These are phyloP conservation scores for Dryomyza anilis DNA, from an alignment of 2,888 invertebrate genomes.

Conservation along the genomic window DNA sequence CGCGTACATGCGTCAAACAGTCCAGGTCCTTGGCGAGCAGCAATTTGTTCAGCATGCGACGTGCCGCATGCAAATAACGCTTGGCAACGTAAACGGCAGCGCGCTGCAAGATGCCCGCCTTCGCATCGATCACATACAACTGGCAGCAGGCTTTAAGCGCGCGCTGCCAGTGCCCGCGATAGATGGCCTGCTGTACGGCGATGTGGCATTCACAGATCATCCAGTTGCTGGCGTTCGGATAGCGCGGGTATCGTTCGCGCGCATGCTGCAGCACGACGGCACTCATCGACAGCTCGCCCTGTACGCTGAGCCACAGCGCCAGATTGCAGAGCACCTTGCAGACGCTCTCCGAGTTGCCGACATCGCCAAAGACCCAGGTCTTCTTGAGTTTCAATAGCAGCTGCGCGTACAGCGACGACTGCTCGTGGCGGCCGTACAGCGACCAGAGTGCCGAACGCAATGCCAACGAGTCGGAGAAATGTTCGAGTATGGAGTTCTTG, in stretches of 20 bases:
- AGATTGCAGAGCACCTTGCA: conserved; percentile 74
- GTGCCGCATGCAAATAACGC: conserved; percentile 58
- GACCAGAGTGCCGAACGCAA: conserved; percentile 87
- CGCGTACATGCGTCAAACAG: conserved; percentile 64
- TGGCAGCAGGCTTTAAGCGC: conserved; percentile 73
- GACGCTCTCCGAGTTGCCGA: conserved; percentile 71
- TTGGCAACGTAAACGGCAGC: conserved; percentile 59
- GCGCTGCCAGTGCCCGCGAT: conserved; percentile 69
- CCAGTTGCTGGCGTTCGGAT: conserved; percentile 70
- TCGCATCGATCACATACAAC: conserved; percentile 70
- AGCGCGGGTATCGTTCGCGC: conserved; percentile 69
- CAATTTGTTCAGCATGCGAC: conserved; percentile 51
- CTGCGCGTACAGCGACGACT: conserved; percentile 81
- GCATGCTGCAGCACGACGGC: conserved; percentile 68
- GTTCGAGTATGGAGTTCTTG: conserved; percentile 80
- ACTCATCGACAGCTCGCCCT: conserved; percentile 66
- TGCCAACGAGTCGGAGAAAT: conserved; percentile 79
- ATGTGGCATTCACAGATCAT: conserved; percentile 70
- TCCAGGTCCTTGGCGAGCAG: conserved; percentile 58
- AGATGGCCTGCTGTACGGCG: conserved; percentile 62
- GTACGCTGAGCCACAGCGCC: conserved; percentile 62
- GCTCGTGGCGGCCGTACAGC: conserved; percentile 85
- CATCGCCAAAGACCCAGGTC: conserved; percentile 61
- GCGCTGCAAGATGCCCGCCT: conserved; percentile 68
- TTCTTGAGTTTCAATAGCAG: conserved; percentile 78